Base-by-base conservation (phyloP, 2,888 invertebrate species). In the Callyntrura sp. region DNA sequence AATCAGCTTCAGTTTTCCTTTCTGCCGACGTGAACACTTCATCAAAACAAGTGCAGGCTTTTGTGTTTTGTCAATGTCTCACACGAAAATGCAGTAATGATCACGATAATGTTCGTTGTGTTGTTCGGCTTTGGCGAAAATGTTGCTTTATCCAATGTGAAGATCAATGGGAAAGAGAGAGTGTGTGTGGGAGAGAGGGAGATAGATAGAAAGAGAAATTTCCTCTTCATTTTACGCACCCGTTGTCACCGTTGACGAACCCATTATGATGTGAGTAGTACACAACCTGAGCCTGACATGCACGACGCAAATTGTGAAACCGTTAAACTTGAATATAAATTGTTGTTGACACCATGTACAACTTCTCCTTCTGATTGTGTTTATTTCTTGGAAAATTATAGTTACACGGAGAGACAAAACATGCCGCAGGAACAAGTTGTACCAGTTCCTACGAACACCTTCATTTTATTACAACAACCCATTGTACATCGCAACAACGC, bases 121-220 rank as follows among this genome's bases (percentile, higher is more conserved):
- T 70, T 88, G 73, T 70, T 82, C 35, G 6, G 73, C 82, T 88
- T 82, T 82, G 70, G 48, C 60, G 17, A 14, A 51, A 14, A 51
- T 68, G 57, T 55, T 35, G 68, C n/a, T 87, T 68, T 35, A 70
- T 48, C 68, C 55, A 81, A 48, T 55, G 60, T 20, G 70, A 35
- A 25, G 62, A 70, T 35, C 68, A 79, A 86, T 86, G 79, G 86
- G 43, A 68, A 55, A 86, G 51, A 85, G 35, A 51, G 51, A 48
- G 17, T 57, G 60, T 60, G 17, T 17, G 17, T 17, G 57, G 45
- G 35, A 4, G 6, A 4, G 35, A 4, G 35, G 2, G 12, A 78
- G 48, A 68, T 25, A 68, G 68, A 79, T 35, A 79, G 28, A 45
- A 17, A n/a, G 45, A 43, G 23, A 8, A 17, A 48, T 25, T 60